Evolutionary conservation across 1,140 invertebrate genomes (phyloP), one percentile per base, ranked within the genome.

Genomic region (Listronotus oregonensis): DNA sequence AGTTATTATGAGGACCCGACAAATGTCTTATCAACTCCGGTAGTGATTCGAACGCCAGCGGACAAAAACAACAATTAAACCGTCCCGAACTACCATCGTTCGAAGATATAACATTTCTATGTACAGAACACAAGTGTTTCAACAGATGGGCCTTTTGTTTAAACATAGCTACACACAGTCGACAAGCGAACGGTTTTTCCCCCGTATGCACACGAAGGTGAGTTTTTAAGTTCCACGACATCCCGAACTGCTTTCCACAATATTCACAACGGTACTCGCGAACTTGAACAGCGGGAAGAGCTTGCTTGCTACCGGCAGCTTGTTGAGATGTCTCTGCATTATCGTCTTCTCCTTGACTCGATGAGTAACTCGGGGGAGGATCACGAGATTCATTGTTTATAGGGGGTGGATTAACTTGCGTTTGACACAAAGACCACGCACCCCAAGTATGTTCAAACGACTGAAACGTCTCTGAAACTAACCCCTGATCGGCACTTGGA

Each of bases 151-250:
- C 91, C 78, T 94, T 94, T 70, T 94, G 91, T 77, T 93, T 93
- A 78, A 94, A 94, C 90, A 92, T 93, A 31, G 91, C 90, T 12
- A 92, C 90, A 75, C 91, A 94, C 1, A 93, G 84, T 68, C 90
- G 84, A 83, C 91, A 94, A 42, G 90, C 91, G 72, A 93, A 93
- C 6, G 91, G 92, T 76, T 93, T 94, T 71, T 94, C 92, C 47
- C 91, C 92, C 0, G 91, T 93, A 75, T 93, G 91, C 12, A 93
- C 90, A 75, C 91, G 83, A 37, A 93, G 80, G 80, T 93, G 91
- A 46, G 91, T 93, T 77, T 93, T 92, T 67, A 93, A 82, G 82
- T 93, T 94, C 91, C 91, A 93, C 1, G 90, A 92, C 90, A 93
- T 93, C 37, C 90, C 91, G 74, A 94, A 94, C 76, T 93, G 90